Evolutionary conservation across 2,113 vertebrate genomes (phyloP).

Genomic region (Erythrocercus mccallii): DNA sequence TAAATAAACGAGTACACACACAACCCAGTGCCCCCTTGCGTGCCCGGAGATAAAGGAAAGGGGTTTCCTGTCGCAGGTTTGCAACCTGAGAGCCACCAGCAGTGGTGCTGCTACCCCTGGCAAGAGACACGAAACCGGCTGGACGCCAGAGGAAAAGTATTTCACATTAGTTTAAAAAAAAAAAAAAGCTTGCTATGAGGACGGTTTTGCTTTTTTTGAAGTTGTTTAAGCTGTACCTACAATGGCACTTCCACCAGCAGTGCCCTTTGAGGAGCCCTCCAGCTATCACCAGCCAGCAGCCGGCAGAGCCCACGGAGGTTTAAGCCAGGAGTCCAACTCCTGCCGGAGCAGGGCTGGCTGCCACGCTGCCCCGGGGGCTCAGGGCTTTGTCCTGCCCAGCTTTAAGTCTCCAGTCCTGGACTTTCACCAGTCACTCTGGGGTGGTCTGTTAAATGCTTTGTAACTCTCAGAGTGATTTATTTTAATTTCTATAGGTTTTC

Average conservation of each 20-base stretch:
- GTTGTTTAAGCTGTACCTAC: neutral
- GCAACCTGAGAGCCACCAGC: neutral
- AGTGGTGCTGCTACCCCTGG: neutral
- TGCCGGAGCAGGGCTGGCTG: neutral
- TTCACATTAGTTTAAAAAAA: neutral
- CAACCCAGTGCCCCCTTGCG: accelerated
- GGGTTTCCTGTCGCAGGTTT: neutral
- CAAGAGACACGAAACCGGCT: neutral
- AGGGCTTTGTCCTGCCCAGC: neutral
- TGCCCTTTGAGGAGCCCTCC: neutral
- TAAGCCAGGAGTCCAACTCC: neutral
- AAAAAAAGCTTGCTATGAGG: neutral
- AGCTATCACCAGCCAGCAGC: neutral
- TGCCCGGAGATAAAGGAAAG: neutral
- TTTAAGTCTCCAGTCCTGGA: neutral
- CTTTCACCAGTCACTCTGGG: neutral
- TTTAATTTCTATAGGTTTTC: neutral
- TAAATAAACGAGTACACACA: neutral
- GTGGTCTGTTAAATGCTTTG: neutral
- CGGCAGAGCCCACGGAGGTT: neutral
- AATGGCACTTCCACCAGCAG: neutral
- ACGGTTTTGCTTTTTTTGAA: neutral
- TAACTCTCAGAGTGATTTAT: neutral
- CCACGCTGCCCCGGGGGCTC: accelerated
- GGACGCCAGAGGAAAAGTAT: neutral